Evolutionary conservation across 2,888 invertebrate genomes (phyloP).

Genomic region (Euplexia lucipara): DNA sequence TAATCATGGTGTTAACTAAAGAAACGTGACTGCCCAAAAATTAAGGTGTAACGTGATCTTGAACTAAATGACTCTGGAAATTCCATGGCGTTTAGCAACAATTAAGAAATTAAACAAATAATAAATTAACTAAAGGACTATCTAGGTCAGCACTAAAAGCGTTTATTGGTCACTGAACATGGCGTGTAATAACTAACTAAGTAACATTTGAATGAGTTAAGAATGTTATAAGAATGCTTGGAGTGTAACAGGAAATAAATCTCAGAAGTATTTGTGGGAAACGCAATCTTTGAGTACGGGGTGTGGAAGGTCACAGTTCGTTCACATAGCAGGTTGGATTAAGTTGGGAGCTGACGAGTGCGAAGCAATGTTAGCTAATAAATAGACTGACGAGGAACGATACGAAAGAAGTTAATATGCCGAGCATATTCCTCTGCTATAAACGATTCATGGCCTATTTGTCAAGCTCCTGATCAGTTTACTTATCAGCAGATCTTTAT

Average conservation of each 20-base stretch:
- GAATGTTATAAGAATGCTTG: slow-evolving; percentile 21
- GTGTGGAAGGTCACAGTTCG: slow-evolving; percentile 64
- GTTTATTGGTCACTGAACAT: slow-evolving; percentile 38
- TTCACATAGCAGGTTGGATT: slow-evolving; percentile 24
- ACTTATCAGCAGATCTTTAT: too few relatives aligned
- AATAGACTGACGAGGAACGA: background rate
- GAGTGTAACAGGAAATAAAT: slow-evolving; percentile 65
- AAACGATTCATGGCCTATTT: too few relatives aligned
- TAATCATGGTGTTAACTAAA: slow-evolving; percentile 9
- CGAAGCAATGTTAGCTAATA: background rate
- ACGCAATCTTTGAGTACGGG: slow-evolving; percentile 59
- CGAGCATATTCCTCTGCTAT: too few relatives aligned
- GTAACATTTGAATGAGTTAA: slow-evolving; percentile 33
- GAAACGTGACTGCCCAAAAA: slow-evolving; percentile 18
- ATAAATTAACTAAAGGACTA: slow-evolving; percentile 49
- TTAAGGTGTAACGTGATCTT: slow-evolving; percentile 39
- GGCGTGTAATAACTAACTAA: slow-evolving; percentile 32
- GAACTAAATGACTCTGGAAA: slow-evolving; percentile 45
- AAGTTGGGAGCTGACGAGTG: slow-evolving; percentile 27
- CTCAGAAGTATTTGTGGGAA: slow-evolving; percentile 57
- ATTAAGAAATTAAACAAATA: slow-evolving; percentile 51
- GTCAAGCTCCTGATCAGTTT: too few relatives aligned
- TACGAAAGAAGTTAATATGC: background rate
- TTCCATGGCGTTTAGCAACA: slow-evolving; percentile 35
- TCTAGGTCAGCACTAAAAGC: slow-evolving; percentile 48